phyloP scores from a whole-genome alignment of 2,113 vertebrate genomes.

The Equus przewalskii region DNA sequence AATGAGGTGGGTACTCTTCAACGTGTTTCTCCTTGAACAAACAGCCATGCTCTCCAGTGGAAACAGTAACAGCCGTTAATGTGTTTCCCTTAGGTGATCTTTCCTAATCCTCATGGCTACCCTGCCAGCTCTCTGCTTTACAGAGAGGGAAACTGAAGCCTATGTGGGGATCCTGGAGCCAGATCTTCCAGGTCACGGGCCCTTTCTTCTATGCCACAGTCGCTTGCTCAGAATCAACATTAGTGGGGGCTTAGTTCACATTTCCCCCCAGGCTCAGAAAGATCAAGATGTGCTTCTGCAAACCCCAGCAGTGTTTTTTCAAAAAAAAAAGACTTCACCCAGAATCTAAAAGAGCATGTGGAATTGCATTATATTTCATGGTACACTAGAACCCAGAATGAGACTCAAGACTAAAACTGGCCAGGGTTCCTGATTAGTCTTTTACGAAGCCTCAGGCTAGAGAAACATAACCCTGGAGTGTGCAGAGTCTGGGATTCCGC shows the following conservation, averaged over 20 bases:
- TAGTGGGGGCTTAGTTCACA: neutral
- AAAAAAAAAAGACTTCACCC: conserved; percentile 45
- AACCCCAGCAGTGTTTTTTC: neutral
- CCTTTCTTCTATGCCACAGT: neutral
- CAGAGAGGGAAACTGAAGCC: neutral
- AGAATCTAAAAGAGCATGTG: neutral
- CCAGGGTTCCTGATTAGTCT: conserved; percentile 19
- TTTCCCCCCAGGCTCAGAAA: neutral
- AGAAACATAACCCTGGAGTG: neutral
- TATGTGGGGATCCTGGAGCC: neutral
- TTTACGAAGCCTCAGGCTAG: neutral
- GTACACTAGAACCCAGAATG: conserved; percentile 41
- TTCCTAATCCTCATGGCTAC: neutral
- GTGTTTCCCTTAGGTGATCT: neutral
- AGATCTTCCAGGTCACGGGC: neutral
- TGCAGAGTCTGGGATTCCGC: neutral
- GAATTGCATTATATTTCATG: conserved; percentile 40
- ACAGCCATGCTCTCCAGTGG: neutral
- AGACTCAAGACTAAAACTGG: conserved; percentile 7
- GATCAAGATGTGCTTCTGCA: neutral
- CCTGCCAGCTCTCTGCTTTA: neutral
- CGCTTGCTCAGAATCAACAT: neutral
- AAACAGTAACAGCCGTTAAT: neutral
- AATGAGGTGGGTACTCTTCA: neutral
- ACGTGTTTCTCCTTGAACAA: neutral